These are phyloP conservation scores for Gnatocerus cornutus DNA, from an alignment of 2,888 invertebrate genomes.

Conservation along the genomic window DNA sequence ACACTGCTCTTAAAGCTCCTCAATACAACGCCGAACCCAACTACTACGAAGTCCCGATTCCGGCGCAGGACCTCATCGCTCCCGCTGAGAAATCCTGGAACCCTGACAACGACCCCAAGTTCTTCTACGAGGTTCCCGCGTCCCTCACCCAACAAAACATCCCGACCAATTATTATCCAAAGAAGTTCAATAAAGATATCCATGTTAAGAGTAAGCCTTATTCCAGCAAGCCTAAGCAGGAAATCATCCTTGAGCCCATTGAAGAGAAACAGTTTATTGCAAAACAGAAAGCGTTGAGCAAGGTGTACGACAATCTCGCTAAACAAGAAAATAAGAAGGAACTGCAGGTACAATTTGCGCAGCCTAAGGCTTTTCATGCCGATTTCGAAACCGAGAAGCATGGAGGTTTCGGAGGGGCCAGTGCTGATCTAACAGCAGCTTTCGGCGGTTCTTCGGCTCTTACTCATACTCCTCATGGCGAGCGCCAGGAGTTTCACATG, in stretches of 20 bases:
- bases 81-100: conserved; percentile 70
- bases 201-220: conserved; percentile 67
- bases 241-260: conserved; percentile 70
- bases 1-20: conserved; percentile 62
- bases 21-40: conserved; percentile 53
- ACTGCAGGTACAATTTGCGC: conserved; percentile 63
- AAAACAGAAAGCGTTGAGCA: conserved; percentile 66
- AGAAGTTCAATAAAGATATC: conserved; percentile 74
- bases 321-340: conserved; percentile 74
- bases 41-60: conserved; percentile 66
- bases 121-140: conserved; percentile 69
- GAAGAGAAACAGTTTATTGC: conserved; percentile 67
- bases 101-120: conserved; percentile 67
- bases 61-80: conserved; percentile 71
- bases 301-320: conserved; percentile 69
- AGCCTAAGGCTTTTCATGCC: conserved; percentile 12
- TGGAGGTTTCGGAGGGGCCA: conserved; percentile 48
- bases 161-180: conserved; percentile 75
- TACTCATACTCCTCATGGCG: conserved; percentile 61
- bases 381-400: conserved; percentile 45
- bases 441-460: conserved; percentile 57
- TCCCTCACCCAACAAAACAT: conserved; percentile 67
- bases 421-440: conserved; percentile 61
- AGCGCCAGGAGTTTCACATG: conserved; percentile 84
- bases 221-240: conserved; percentile 70